Conservation (phyloP, 2,888 invertebrate species). For the Pheosia tremula region DNA sequence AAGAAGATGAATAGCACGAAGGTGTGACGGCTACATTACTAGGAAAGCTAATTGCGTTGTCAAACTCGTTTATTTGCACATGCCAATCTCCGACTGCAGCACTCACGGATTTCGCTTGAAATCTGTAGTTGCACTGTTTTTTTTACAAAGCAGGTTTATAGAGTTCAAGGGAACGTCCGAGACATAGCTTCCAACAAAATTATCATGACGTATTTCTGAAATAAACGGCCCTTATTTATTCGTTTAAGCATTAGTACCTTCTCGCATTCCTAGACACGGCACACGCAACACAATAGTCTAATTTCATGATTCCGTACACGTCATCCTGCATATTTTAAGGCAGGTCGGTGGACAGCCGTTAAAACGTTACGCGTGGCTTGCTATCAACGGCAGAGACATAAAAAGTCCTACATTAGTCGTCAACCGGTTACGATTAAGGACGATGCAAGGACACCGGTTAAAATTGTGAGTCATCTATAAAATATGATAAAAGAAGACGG, state of each 20-base stretch:
- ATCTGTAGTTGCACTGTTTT: too few species aligned
- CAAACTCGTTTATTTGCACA: conserved; percentile 1
- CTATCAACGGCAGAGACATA: conserved; percentile 36
- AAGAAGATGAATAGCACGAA: neutral
- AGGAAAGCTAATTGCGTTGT: neutral
- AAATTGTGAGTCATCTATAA: conserved; percentile 45
- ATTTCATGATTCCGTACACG: conserved; percentile 39
- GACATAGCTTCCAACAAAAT: too few species aligned
- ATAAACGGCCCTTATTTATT: too few species aligned
- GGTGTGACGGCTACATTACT: conserved; percentile 1
- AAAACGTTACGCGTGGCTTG: conserved; percentile 55
- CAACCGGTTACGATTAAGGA: conserved; percentile 51
- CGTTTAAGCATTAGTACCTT: too few species aligned
- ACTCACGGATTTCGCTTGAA: neutral
- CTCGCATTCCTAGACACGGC: conserved; percentile 6
- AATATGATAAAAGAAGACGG: conserved; percentile 5
- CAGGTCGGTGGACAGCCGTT: conserved; percentile 60
- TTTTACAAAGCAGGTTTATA: too few species aligned
- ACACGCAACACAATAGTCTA: conserved; percentile 17
- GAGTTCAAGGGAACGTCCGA: too few species aligned
- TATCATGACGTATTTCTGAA: too few species aligned
- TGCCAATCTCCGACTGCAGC: conserved; percentile 3
- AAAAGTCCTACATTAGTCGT: conserved; percentile 38
- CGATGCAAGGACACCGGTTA: conserved; percentile 56
- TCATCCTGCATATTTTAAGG: conserved; percentile 48